Conservation (phyloP, 1,140 invertebrate genomes). For the Aradophagus sp. region DNA sequence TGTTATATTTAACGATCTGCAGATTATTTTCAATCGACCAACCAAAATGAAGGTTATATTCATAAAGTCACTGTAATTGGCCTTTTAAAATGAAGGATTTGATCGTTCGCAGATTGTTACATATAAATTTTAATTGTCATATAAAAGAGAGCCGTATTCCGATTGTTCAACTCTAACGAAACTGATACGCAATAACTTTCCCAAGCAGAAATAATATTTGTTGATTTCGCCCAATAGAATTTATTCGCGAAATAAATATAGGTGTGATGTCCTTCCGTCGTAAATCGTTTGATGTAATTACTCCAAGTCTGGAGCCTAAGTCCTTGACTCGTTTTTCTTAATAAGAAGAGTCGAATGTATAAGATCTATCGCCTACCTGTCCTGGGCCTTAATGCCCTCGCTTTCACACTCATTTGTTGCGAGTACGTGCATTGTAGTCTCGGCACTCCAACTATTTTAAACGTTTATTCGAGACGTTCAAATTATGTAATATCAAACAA, state of each 20-base stretch:
- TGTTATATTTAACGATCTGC: no score
- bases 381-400: constrained; percentile 43
- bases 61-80: no score
- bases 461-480: constrained; percentile 4
- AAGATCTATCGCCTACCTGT: constrained; percentile 55
- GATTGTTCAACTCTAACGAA: no score
- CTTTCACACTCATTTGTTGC: constrained; percentile 34
- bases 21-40: no score
- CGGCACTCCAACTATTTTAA: constrained; percentile 18
- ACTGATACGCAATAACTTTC: no score
- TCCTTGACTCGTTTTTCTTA: constrained; percentile 57
- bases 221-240: constrained; percentile 8
- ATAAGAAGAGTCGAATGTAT: constrained; percentile 50
- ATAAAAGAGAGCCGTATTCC: no score
- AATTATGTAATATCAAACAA: constrained; percentile 42
- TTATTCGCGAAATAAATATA: constrained; percentile 30
- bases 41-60: no score
- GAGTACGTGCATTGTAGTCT: constrained; percentile 27
- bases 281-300: constrained; percentile 39
- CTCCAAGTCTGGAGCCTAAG: constrained; percentile 39
- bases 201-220: no score
- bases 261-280: constrained; percentile 48
- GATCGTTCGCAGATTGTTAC: no score
- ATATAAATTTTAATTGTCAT: no score
- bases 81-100: no score